phyloP scores from a whole-genome alignment of 2,113 vertebrate species.

The Tachycineta bicolor region DNA sequence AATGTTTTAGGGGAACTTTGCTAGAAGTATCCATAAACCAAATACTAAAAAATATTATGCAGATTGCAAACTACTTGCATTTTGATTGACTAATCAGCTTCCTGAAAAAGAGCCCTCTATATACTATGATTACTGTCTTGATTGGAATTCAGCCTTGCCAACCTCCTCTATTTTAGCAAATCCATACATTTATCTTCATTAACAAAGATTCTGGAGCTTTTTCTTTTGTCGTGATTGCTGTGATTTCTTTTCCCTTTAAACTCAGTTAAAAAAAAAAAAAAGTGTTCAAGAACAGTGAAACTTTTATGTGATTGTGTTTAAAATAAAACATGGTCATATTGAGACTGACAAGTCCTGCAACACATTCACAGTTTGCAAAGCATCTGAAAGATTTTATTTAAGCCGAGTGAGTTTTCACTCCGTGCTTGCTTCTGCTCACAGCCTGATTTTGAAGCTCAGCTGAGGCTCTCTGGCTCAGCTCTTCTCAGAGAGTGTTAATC shows the following conservation, averaged over 20 bases:
- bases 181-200: not conserved
- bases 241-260: not conserved
- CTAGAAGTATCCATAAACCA: not conserved
- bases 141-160: not conserved
- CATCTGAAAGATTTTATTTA: not conserved
- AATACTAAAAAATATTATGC: not conserved
- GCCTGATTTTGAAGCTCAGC: not conserved
- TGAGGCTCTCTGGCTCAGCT: not conserved
- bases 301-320: not conserved
- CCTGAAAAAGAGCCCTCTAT: not conserved
- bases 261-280: not conserved
- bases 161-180: not conserved
- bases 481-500: not conserved
- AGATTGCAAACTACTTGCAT: conserved; percentile 7
- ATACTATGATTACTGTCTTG: not conserved
- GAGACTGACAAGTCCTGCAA: not conserved
- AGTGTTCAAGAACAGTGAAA: not conserved
- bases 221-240: rapidly evolving
- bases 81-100: conserved; percentile 35
- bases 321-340: not conserved
- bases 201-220: not conserved
- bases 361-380: not conserved
- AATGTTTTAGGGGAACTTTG: not conserved
- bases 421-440: not conserved
- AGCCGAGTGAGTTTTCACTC: not conserved